Conservation (phyloP, 2,797 vertebrate species). For the Poecilia picta region DNA sequence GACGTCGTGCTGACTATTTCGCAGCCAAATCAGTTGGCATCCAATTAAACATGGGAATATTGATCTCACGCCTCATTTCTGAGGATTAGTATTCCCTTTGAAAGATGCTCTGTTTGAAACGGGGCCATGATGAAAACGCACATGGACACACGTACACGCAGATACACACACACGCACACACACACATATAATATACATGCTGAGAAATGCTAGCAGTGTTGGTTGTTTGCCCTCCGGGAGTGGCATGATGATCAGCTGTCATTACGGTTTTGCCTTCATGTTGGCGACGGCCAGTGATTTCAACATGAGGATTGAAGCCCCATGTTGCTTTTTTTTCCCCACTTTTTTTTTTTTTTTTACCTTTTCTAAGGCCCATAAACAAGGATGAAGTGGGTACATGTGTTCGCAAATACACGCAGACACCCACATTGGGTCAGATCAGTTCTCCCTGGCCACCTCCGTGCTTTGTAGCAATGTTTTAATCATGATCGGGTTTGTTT, state of each 20-base stretch:
- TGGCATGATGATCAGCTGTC: constrained; percentile 61
- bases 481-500: constrained; percentile 84
- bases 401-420: constrained; percentile 1
- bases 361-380: constrained; percentile 3
- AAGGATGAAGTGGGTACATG: constrained; percentile 10
- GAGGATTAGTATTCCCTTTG: constrained; percentile 76
- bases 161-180: constrained; percentile 24
- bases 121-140: constrained; percentile 54
- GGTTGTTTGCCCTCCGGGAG: constrained; percentile 69
- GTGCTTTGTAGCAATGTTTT: constrained; percentile 78
- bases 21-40: constrained; percentile 72
- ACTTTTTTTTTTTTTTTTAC: constrained; percentile 20
- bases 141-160: constrained; percentile 26
- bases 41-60: constrained; percentile 80
- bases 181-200: constrained; percentile 49
- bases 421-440: constrained; percentile 44
- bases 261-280: constrained; percentile 51
- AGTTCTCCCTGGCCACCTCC: constrained; percentile 65
- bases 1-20: constrained; percentile 60
- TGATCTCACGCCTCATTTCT: constrained; percentile 79
- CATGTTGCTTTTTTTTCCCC: constrained; percentile 44
- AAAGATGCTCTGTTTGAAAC: constrained; percentile 70
- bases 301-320: constrained; percentile 55
- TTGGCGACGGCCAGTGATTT: constrained; percentile 51
- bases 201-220: constrained; percentile 58